Evolutionary conservation across 2,797 vertebrate species (phyloP).

Genomic region (Myiothlypis coronata): DNA sequence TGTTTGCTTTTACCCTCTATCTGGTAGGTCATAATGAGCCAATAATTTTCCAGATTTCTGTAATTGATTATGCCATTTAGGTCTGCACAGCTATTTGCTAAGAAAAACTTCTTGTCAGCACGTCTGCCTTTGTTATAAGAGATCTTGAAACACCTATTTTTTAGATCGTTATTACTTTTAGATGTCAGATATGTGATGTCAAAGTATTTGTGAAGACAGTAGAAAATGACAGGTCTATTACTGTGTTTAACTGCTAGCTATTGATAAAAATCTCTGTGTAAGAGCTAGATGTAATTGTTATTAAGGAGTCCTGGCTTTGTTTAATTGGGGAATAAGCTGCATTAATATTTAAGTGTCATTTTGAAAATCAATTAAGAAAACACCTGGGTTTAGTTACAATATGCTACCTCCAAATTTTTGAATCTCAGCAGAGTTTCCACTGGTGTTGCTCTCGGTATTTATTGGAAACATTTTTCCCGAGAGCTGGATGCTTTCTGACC

Average conservation of each 20-base stretch:
- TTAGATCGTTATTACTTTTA: not conserved
- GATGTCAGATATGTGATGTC: not conserved
- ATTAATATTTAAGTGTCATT: not conserved
- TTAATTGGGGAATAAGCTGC: not conserved
- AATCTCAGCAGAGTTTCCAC: not conserved
- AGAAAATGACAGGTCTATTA: constrained; percentile 9
- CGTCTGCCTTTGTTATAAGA: not conserved
- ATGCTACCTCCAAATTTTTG: not conserved
- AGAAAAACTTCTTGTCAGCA: not conserved
- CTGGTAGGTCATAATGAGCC: constrained; percentile 9
- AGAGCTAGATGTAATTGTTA: not conserved
- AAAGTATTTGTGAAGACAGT: not conserved
- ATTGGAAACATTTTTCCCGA: not conserved
- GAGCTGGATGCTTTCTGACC: not conserved
- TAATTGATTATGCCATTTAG: not conserved
- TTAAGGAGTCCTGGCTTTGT: not conserved
- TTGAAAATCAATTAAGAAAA: not conserved
- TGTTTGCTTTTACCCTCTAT: constrained; percentile 25
- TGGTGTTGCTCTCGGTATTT: not conserved
- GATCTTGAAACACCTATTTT: not conserved
- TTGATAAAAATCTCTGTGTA: constrained; percentile 13
- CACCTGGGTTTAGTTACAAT: not conserved
- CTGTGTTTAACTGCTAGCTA: constrained; percentile 1
- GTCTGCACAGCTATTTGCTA: not conserved
- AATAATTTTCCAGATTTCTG: constrained; percentile 7